Percentiles rank a stretch among this genome's conserved stretches.
Evolutionary conservation across 2,888 invertebrate genomes (phyloP).

Genomic region (Oegoconia quadripuncta): DNA sequence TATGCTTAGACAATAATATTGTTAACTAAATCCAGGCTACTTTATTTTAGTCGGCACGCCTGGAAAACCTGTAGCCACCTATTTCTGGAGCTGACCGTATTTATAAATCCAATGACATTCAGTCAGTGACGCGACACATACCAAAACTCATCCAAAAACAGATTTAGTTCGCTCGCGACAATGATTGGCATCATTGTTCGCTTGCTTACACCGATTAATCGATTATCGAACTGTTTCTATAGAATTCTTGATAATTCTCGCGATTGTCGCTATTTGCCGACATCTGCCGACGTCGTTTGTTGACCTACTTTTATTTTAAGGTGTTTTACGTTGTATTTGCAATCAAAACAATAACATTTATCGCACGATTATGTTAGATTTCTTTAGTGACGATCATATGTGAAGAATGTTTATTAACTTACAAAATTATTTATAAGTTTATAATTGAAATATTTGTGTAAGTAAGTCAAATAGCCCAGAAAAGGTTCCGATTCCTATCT

Average conservation of each 20-base stretch:
- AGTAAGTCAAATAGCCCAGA: too few relatives aligned
- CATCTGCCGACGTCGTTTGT: background rate
- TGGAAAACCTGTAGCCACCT: conserved; percentile 80
- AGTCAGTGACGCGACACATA: conserved; percentile 75
- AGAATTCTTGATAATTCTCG: background rate
- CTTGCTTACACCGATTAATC: conserved; percentile 53
- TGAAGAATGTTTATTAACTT: too few relatives aligned
- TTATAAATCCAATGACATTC: conserved; percentile 80
- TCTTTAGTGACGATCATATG: too few relatives aligned
- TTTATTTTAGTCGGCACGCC: conserved; percentile 79
- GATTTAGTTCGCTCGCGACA: conserved; percentile 68
- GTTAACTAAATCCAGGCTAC: conserved; percentile 77
- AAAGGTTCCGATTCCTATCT: too few relatives aligned
- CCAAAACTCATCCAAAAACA: conserved; percentile 79
- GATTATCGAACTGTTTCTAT: conserved; percentile 21
- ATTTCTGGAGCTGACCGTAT: conserved; percentile 80
- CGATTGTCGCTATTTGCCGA: background rate
- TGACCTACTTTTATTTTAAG: background rate
- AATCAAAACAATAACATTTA: too few relatives aligned
- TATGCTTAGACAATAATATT: conserved; percentile 71
- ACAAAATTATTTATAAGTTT: too few relatives aligned
- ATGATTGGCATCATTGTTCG: conserved; percentile 72
- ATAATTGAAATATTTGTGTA: too few relatives aligned
- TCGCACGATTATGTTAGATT: too few relatives aligned
- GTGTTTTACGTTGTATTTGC: background rate